Evolutionary conservation across 2,888 invertebrate genomes (phyloP).

Genomic region (Tigriopus californicus): DNA sequence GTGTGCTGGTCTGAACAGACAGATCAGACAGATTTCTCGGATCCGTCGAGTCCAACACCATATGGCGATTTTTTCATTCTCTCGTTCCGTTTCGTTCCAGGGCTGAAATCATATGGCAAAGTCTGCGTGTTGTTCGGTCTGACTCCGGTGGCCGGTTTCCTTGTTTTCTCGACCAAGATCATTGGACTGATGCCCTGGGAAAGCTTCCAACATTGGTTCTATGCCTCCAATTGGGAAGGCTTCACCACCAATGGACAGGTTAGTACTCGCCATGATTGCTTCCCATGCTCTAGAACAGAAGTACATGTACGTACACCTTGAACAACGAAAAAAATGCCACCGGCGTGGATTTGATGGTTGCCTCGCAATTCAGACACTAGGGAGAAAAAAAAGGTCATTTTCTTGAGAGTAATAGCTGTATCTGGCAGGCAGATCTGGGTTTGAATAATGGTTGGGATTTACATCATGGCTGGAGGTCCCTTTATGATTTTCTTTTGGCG

Average conservation of each 20-base stretch:
- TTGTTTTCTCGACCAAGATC: conserved; percentile 51
- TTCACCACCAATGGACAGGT: conserved; percentile 65
- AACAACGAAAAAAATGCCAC: too few relatives aligned
- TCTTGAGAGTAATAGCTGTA: too few relatives aligned
- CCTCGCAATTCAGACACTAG: background rate
- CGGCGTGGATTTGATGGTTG: background rate
- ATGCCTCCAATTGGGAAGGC: conserved; percentile 54
- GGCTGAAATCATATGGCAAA: conserved; percentile 62
- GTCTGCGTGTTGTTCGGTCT: conserved; percentile 59
- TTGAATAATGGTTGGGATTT: too few relatives aligned
- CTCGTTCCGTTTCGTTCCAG: conserved; percentile 23
- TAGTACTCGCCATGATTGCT: conserved; percentile 22
- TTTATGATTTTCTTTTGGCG: background rate
- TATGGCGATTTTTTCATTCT: background rate
- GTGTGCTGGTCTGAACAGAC: too few relatives aligned
- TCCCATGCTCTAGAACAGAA: background rate
- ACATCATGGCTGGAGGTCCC: background rate
- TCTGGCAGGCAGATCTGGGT: too few relatives aligned
- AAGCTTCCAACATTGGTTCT: conserved; percentile 43
- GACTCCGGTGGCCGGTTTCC: conserved; percentile 52
- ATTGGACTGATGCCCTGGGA: conserved; percentile 49
- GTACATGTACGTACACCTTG: too few relatives aligned
- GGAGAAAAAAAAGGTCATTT: background rate
- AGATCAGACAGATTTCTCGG: too few relatives aligned
- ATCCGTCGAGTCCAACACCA: too few relatives aligned